Evolutionary conservation across 2,797 vertebrate genomes (phyloP), one percentile per base, ranked within the genome.

Genomic region (Hydrophis major): DNA sequence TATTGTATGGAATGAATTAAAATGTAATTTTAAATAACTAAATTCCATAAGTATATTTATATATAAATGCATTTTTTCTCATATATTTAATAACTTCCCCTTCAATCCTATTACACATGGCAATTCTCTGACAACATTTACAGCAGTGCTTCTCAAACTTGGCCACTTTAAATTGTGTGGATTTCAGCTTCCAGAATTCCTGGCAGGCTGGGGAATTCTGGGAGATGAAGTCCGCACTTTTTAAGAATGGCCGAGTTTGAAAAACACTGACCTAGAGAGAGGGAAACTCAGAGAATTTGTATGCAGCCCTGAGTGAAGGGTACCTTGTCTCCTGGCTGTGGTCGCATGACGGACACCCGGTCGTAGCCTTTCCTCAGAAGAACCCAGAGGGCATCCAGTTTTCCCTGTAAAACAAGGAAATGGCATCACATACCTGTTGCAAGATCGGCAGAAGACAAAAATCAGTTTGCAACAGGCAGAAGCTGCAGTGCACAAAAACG

Each of bases 281-380:
- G 32, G 3, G 32, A 63, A 78, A 22, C 22, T 4, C 37, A 25
- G 10, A 47, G 74, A 83, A 22, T 37, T 42, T 42, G 7, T 4
- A 2, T 42, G 37, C 32, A 83, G 37, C 66, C 16, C 66, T 25
- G 37, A 11, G 74, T 18, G 87, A 88, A 32, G 27, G 27, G 96
- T 98, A 99, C 99, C 99, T 99, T 99, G 97, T 99, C 99, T 96
- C 99, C 99, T 0, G 99, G 99, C 92, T 99, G 98, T 28, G 99
- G 99, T 93, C 99, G 98, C 99, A 99, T 99, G 90, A 99, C 98
- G 0, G 99, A 99, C 37, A 99, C 99, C 0, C 99, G 98, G 95
- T 99, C 98, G 1, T 99, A 99, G 69, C 99, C 99, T 97, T 98
- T 99, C 96, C 98, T 97, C 96, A 99, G 96, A 86, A 99, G 97